Conservation (phyloP, 2,888 invertebrate genomes). For the Cephalotes varians region DNA sequence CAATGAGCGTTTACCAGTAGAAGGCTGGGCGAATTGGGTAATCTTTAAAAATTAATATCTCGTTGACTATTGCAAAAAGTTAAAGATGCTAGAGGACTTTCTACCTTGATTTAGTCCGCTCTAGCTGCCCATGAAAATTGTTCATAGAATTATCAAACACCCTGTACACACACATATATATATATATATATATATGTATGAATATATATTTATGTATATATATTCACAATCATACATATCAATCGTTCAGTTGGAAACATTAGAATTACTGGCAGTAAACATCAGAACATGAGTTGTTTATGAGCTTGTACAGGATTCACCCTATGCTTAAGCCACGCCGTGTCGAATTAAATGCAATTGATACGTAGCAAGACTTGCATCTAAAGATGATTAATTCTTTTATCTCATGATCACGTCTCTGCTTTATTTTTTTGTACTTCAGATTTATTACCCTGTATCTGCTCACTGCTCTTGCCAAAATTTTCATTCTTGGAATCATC, state of each 20-base stretch:
- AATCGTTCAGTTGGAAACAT: conserved; percentile 6
- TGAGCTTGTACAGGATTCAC: conserved; percentile 2
- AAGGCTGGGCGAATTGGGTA: too few relatives aligned
- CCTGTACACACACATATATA: neutral
- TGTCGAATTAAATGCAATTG: conserved; percentile 28
- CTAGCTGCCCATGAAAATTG: too few relatives aligned
- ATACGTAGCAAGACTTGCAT: conserved; percentile 4
- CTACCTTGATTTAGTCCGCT: too few relatives aligned
- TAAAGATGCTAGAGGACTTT: too few relatives aligned
- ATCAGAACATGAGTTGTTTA: conserved; percentile 15
- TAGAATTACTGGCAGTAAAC: conserved; percentile 39
- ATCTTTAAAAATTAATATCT: too few relatives aligned
- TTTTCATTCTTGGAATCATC: conserved; percentile 70
- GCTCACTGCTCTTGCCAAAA: conserved; percentile 72
- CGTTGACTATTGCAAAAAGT: too few relatives aligned
- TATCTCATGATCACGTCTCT: conserved; percentile 79
- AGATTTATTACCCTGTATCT: conserved; percentile 78
- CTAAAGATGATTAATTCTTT: neutral
- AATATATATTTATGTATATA: too few relatives aligned
- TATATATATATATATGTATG: neutral
- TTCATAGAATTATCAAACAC: too few relatives aligned
- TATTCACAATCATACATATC: too few relatives aligned
- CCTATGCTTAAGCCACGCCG: neutral
- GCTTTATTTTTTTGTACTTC: conserved; percentile 79
- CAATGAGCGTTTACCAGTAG: too few relatives aligned